These are phyloP conservation scores for Drosophila limbata DNA, from an alignment of 2,888 invertebrate species.

Conservation along the genomic window DNA sequence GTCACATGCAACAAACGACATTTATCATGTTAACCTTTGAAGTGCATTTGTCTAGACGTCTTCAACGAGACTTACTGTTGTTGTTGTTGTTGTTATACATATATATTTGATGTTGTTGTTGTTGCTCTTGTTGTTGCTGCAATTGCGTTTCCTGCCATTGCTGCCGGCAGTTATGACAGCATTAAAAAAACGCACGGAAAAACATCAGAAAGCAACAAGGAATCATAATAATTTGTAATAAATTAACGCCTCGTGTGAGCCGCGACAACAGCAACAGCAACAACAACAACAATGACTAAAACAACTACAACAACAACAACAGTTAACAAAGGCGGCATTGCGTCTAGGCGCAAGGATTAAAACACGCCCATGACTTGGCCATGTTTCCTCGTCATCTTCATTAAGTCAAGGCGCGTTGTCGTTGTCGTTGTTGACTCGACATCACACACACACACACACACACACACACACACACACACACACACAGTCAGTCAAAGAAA, in stretches of 20 bases:
- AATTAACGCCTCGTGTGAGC: constrained; percentile 76
- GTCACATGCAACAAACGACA: constrained; percentile 81
- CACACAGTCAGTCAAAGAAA: constrained; percentile 5
- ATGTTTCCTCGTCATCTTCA: constrained; percentile 70
- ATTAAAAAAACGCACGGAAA: constrained; percentile 45
- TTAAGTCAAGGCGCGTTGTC: constrained; percentile 75
- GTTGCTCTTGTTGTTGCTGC: constrained; percentile 25
- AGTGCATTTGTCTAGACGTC: constrained; percentile 82
- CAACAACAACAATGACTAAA: constrained; percentile 51
- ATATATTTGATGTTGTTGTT: constrained; percentile 25
- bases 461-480: constrained; percentile 36
- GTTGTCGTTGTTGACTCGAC: constrained; percentile 61
- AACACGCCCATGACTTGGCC: constrained; percentile 61
- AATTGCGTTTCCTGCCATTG: constrained; percentile 50
- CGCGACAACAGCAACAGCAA: constrained; percentile 50
- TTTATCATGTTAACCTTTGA: constrained; percentile 82
- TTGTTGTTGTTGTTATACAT: constrained; percentile 20
- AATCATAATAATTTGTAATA: constrained; percentile 82
- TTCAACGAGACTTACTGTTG: constrained; percentile 67
- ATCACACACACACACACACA: constrained; percentile 40
- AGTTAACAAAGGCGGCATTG: constrained; percentile 51
- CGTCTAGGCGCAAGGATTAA: constrained; percentile 70
- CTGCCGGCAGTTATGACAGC: constrained; percentile 59
- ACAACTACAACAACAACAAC: constrained; percentile 29
- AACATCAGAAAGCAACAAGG: constrained; percentile 63